phyloP scores from a whole-genome alignment of 2,113 vertebrate species.

The human (Homo sapiens) region DNA sequence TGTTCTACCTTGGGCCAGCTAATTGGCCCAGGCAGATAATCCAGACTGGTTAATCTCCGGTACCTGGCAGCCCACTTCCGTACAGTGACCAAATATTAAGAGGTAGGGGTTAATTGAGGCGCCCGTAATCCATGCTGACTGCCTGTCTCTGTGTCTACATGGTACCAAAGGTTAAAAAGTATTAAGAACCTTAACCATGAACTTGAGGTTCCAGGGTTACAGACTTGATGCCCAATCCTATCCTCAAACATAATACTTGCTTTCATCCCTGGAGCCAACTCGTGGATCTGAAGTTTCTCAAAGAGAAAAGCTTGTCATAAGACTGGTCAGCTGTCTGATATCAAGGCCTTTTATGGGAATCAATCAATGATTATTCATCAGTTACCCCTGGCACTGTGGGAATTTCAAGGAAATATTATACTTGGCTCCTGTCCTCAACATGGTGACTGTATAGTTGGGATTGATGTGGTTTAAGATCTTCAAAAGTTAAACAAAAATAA shows the following conservation, averaged over 20 bases:
- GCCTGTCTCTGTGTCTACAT: constrained; percentile 83
- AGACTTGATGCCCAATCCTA: constrained; percentile 36
- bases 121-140: constrained; percentile 85
- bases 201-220: constrained; percentile 76
- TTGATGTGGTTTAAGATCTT: neutral
- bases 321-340: constrained; percentile 47
- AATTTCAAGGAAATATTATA: neutral
- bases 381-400: neutral
- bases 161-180: constrained; percentile 81
- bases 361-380: constrained; percentile 35
- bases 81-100: constrained; percentile 81
- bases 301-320: constrained; percentile 53
- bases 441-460: neutral
- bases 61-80: constrained; percentile 84
- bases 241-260: constrained; percentile 38
- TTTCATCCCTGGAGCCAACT: constrained; percentile 43
- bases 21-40: constrained; percentile 80
- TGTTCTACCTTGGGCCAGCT: neutral
- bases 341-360: neutral
- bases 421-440: neutral
- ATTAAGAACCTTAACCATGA: constrained; percentile 82
- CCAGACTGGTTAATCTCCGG: constrained; percentile 84
- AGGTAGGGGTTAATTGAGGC: constrained; percentile 83
- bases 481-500: neutral
- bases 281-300: neutral